Conservation (phyloP, 2,113 vertebrate species). For the Grus americana region DNA sequence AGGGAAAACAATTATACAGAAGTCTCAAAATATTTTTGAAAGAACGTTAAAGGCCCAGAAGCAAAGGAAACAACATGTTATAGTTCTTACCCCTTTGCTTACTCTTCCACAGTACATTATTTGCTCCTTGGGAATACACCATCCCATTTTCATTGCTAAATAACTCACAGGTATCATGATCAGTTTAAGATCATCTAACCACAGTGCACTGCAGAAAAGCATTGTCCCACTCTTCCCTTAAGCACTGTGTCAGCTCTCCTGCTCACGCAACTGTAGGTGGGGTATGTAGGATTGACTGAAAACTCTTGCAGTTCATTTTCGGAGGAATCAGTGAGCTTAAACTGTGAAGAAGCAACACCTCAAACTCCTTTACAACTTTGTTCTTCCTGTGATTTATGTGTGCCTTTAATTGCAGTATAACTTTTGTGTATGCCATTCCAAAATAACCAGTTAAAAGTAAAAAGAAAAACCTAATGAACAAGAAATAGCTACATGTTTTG, state of each 20-base stretch:
- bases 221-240: background rate
- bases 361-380: background rate
- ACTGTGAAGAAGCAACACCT: background rate
- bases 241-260: background rate
- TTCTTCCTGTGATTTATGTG: background rate
- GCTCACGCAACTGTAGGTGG: background rate
- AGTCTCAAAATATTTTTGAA: background rate
- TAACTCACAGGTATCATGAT: rapidly evolving
- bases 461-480: background rate
- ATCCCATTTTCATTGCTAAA: background rate
- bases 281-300: rapidly evolving
- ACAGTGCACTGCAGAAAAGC: background rate
- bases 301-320: background rate
- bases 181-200: background rate
- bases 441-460: background rate
- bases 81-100: background rate
- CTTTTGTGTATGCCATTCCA: background rate
- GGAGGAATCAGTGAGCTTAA: background rate
- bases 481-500: background rate
- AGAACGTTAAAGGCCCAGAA: background rate
- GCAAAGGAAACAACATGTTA: background rate
- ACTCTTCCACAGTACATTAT: background rate
- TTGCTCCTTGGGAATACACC: background rate
- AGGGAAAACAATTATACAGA: background rate
- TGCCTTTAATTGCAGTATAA: background rate